phyloP scores from a whole-genome alignment of 2,797 vertebrate genomes.

The Darevskia mixta region DNA sequence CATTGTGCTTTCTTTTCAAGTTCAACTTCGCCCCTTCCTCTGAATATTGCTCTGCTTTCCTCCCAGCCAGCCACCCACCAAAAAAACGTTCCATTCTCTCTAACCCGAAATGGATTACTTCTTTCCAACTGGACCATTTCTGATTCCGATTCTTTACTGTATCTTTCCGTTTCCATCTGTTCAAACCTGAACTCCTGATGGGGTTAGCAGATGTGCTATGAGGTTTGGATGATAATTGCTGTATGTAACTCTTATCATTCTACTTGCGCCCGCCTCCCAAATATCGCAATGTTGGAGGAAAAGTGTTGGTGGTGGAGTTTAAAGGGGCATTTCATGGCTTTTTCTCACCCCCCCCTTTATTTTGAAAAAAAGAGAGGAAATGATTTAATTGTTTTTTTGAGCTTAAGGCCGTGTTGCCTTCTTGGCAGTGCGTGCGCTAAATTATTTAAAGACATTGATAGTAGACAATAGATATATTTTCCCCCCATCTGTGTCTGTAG shows the following conservation, averaged over 20 bases:
- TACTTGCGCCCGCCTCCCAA: constrained; percentile 12
- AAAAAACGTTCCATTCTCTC: not conserved
- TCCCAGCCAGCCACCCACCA: rapidly evolving
- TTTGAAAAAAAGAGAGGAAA: constrained; percentile 31
- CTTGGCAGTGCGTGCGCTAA: constrained; percentile 54
- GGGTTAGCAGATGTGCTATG: not conserved
- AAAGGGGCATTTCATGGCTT: constrained; percentile 55
- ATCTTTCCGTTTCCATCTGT: rapidly evolving
- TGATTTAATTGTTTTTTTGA: constrained; percentile 48
- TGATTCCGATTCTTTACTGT: not conserved
- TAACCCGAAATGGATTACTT: not conserved
- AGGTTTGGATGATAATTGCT: constrained; percentile 22
- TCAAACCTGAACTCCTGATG: constrained; percentile 50
- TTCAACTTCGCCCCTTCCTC: too few species aligned
- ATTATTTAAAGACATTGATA: constrained; percentile 74
- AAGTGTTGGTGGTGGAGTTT: constrained; percentile 39
- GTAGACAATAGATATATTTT: constrained; percentile 62
- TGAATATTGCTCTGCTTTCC: too few species aligned
- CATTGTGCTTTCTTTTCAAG: too few species aligned
- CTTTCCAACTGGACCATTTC: not conserved
- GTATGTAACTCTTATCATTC: not conserved
- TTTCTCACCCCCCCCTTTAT: constrained; percentile 6
- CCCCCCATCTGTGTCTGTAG: constrained; percentile 66
- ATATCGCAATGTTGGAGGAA: constrained; percentile 53
- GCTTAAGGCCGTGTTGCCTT: constrained; percentile 59